Evolutionary conservation across 2,888 invertebrate species (phyloP), one percentile per base, ranked within the genome.

Genomic region (Temnothorax rugatulus): DNA sequence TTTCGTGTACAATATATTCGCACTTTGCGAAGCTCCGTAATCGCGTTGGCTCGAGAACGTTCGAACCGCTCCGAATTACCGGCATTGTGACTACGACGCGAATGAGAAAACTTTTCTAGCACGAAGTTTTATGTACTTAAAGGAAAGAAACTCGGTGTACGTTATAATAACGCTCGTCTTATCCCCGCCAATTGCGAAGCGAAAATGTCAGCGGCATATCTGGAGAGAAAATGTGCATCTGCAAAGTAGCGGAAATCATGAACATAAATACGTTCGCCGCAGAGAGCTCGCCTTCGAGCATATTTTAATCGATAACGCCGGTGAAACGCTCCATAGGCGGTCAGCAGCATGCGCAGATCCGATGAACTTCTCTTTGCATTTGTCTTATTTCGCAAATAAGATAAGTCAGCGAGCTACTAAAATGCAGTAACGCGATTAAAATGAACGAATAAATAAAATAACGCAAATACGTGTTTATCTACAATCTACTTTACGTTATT

Each of bases 251-350:
- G 71, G 73, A 79, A 79, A 47, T 79, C 47, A 71, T 21, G 57
- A 21, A 59, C 71, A 57, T 79, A 79, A 79, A 79, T 71, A 77
- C 29, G 34, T 18, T 69, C 54, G 47, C 44, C 7, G 13, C 21
- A 9, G 71, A 38, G 34, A 34, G 44, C 57, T 59, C 21, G 79
- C 34, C 47, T 79, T 69, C 57, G 15, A 57, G 11, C 18, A 71
- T 71, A 71, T 59, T 79, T 79, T 59, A 79, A 79, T 81, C 79
- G 73, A 81, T 81, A 81, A 71, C 73, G 59, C 38, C 21, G 47
- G 73, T 59, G 38, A 59, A 71, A 50, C 47, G 47, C 38, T 71
- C 21, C 47, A 71, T 59, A 71, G 47, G 8, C 18, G 4, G 21
- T 59, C 7, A 59, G 18, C 63, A 76, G 18, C 63, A 76, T 76